These are phyloP conservation scores for Sibirionetta formosa DNA, from an alignment of 2,797 vertebrate genomes.

Conservation along the genomic window DNA sequence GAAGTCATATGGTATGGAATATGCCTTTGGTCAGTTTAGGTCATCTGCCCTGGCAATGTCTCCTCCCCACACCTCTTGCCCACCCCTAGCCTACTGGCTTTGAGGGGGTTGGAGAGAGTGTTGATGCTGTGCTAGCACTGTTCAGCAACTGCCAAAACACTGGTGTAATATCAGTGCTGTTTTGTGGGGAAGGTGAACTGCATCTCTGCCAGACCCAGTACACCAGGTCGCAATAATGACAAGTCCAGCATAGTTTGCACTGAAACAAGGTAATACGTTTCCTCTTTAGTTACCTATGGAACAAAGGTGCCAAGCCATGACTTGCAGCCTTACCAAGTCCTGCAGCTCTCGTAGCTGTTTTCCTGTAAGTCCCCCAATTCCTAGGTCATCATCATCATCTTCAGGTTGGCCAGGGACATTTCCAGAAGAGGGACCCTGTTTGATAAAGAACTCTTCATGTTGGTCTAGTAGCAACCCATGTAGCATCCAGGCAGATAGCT, in stretches of 20 bases:
- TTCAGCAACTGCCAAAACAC: neutral
- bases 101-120: neutral
- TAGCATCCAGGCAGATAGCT: constrained; percentile 98
- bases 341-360: constrained; percentile 96
- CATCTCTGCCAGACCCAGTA: neutral
- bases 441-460: constrained; percentile 97
- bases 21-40: neutral
- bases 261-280: neutral
- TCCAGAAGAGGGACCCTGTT: constrained; percentile 94
- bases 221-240: neutral
- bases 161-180: neutral
- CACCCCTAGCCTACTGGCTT: neutral
- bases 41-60: neutral
- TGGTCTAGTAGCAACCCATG: constrained; percentile 95
- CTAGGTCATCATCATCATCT: constrained; percentile 96
- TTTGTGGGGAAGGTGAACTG: neutral
- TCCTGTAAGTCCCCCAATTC: constrained; percentile 95
- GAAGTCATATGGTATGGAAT: neutral
- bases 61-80: neutral
- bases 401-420: constrained; percentile 88
- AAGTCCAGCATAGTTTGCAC: rapidly evolving
- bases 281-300: neutral
- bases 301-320: neutral
- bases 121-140: neutral
- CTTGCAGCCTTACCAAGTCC: constrained; percentile 90